Evolutionary conservation across 2,797 vertebrate genomes (phyloP).

Genomic region (Graptemys geographica): DNA sequence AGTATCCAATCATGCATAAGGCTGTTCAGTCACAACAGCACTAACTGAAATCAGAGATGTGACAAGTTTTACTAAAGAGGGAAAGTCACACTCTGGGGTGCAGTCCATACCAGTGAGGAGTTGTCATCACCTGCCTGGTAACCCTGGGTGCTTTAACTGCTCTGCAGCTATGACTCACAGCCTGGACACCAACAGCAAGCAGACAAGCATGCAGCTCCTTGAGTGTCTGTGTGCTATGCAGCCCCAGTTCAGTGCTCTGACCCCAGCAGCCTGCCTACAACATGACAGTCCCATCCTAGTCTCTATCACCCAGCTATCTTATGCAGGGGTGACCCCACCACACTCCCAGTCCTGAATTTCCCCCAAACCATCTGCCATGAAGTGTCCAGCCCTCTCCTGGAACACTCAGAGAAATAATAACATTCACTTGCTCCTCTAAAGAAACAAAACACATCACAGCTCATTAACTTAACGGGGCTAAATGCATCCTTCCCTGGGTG

Average conservation of each 20-base stretch:
- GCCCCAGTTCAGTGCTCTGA: not conserved
- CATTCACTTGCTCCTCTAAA: not conserved
- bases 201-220: not conserved
- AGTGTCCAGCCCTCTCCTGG: not conserved
- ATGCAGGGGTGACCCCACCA: not conserved
- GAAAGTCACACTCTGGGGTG: not conserved
- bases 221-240: not conserved
- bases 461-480: not conserved
- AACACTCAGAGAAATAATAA: not conserved
- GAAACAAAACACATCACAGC: not conserved
- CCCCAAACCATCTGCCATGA: not conserved
- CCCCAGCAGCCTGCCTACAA: not conserved
- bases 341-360: not conserved
- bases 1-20: rapidly evolving
- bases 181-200: not conserved
- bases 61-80: not conserved
- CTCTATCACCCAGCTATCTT: not conserved
- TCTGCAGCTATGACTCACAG: not conserved
- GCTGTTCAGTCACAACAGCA: not conserved
- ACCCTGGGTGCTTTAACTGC: not conserved
- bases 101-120: not conserved
- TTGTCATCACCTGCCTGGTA: not conserved
- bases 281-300: not conserved
- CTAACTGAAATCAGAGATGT: rapidly evolving
- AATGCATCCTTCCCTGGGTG: not conserved